phyloP scores from a whole-genome alignment of 2,888 invertebrate species.

The Eilema caniola region DNA sequence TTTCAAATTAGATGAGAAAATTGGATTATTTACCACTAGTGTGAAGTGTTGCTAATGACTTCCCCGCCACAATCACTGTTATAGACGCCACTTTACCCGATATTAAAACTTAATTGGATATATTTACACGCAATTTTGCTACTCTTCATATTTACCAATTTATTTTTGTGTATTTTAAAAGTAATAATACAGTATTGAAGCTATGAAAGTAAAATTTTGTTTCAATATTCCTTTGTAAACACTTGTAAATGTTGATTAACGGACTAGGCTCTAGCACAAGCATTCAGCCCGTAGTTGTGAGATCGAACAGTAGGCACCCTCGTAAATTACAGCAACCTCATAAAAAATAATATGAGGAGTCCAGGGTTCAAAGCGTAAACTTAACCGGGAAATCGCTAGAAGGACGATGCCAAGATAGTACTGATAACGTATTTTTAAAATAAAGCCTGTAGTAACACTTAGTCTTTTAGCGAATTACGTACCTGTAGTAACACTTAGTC shows the following conservation, averaged over 20 bases:
- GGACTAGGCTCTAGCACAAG: too few relatives aligned
- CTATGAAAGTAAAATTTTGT: not conserved
- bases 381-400: too few relatives aligned
- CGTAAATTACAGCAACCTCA: too few relatives aligned
- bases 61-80: constrained; percentile 59
- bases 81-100: constrained; percentile 26
- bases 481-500: too few relatives aligned
- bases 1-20: constrained; percentile 71
- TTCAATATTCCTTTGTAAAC: not conserved
- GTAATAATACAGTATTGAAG: not conserved
- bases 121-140: constrained; percentile 34
- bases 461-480: too few relatives aligned
- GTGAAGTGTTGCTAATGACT: constrained; percentile 61
- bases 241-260: not conserved
- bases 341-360: too few relatives aligned
- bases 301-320: too few relatives aligned
- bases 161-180: not conserved
- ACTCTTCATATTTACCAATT: not conserved
- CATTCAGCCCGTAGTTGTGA: too few relatives aligned
- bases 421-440: not conserved
- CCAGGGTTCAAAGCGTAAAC: too few relatives aligned
- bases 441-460: too few relatives aligned
- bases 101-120: constrained; percentile 42
- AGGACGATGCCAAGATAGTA: too few relatives aligned
- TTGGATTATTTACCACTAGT: constrained; percentile 73